A percentile compares a stretch with the other conserved stretches of the same genome.
Conservation (phyloP, 2,888 invertebrate genomes). For the Pegoplata infirma region DNA sequence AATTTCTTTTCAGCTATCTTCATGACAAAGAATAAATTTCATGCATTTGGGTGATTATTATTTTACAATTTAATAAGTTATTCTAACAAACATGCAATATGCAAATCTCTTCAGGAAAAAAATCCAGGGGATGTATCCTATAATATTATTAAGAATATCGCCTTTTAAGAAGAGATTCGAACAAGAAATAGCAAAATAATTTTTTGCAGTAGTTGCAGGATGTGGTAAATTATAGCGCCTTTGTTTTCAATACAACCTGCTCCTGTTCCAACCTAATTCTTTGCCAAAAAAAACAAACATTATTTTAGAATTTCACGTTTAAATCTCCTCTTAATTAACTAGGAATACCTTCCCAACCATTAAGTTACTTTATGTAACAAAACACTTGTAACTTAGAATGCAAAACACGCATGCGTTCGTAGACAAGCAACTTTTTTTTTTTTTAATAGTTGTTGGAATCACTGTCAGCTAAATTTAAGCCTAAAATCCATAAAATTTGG, state of each 20-base stretch:
- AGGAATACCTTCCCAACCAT: conserved; percentile 23
- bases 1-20: conserved; percentile 15
- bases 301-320: neutral
- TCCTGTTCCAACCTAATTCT: too few species aligned
- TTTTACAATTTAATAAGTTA: conserved; percentile 33
- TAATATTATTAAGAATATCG: too few species aligned
- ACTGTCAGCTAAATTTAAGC: conserved; percentile 24
- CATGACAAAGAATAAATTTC: conserved; percentile 52
- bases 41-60: conserved; percentile 50
- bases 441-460: neutral
- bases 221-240: too few species aligned
- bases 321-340: too few species aligned
- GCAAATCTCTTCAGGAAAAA: conserved; percentile 28
- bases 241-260: too few species aligned
- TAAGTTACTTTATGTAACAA: neutral
- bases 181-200: too few species aligned
- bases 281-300: neutral
- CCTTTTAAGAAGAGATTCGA: too few species aligned
- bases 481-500: conserved; percentile 58
- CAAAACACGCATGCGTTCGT: conserved; percentile 44
- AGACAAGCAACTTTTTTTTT: conserved; percentile 23
- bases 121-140: neutral
- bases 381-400: conserved; percentile 22
- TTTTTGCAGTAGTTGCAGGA: too few species aligned
- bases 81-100: conserved; percentile 42